Percentiles rank a stretch among this genome's conserved stretches.
phyloP scores from a whole-genome alignment of 2,797 vertebrate genomes.

The Octomys mimax region DNA sequence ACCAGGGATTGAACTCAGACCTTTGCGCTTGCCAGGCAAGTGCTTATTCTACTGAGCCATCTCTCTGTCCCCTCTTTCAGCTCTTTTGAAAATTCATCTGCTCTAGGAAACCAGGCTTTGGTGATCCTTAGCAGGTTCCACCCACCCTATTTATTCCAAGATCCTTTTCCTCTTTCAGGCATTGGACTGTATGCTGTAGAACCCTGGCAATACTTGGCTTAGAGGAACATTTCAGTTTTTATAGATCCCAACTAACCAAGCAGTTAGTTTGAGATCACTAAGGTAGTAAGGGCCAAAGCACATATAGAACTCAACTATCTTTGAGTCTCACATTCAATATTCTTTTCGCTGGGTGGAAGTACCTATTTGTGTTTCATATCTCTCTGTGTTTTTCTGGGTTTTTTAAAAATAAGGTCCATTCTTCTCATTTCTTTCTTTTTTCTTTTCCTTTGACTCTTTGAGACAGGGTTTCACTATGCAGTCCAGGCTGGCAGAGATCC shows the following conservation, averaged over 20 bases:
- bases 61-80: neutral
- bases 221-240: neutral
- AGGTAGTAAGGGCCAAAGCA: conserved; percentile 5
- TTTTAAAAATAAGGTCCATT: neutral
- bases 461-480: neutral
- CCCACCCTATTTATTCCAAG: neutral
- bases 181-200: neutral
- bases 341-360: neutral
- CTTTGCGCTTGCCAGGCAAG: too few species aligned
- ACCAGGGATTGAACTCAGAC: too few species aligned
- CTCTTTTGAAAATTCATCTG: conserved; percentile 33
- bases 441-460: neutral
- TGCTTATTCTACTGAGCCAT: too few species aligned
- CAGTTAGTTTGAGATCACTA: neutral
- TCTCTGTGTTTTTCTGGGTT: neutral
- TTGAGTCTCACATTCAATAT: neutral
- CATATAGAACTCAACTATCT: neutral
- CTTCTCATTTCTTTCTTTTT: neutral
- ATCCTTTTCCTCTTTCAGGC: neutral
- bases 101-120: conserved; percentile 15
- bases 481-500: neutral
- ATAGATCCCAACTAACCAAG: neutral
- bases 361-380: conserved; percentile 20
- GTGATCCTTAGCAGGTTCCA: neutral
- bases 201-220: conserved; percentile 7